Evolutionary conservation across 2,888 invertebrate genomes (phyloP).

Genomic region (Helicoverpa assulta): DNA sequence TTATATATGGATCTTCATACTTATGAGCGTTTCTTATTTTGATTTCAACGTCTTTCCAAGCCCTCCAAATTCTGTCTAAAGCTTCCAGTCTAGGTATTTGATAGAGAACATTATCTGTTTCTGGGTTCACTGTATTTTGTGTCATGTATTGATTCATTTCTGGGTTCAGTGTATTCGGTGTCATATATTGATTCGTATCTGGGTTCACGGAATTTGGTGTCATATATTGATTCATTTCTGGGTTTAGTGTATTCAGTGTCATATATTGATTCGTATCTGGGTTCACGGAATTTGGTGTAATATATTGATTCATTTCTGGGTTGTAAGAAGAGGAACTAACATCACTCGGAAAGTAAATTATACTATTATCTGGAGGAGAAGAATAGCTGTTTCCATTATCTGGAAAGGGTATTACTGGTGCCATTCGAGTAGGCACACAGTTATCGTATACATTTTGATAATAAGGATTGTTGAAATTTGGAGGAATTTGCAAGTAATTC

Average conservation of each 20-base stretch:
- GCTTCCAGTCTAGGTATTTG: constrained; percentile 13
- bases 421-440: background rate
- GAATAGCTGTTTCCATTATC: background rate
- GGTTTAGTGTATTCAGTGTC: background rate
- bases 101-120: background rate
- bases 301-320: background rate
- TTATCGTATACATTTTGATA: constrained; percentile 26
- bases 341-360: constrained; percentile 22
- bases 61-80: constrained; percentile 31
- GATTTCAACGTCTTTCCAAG: constrained; percentile 44
- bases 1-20: background rate
- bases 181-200: background rate
- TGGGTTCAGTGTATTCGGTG: background rate
- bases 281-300: background rate
- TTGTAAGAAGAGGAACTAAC: background rate
- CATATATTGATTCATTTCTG: background rate
- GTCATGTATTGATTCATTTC: background rate
- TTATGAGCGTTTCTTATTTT: constrained; percentile 11
- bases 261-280: background rate
- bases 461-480: constrained; percentile 20
- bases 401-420: background rate
- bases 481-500: constrained; percentile 27
- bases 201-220: background rate
- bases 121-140: background rate
- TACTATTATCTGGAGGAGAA: background rate